phyloP scores from a whole-genome alignment of 2,113 vertebrate genomes.

The Paracanthobrama guichenoti region DNA sequence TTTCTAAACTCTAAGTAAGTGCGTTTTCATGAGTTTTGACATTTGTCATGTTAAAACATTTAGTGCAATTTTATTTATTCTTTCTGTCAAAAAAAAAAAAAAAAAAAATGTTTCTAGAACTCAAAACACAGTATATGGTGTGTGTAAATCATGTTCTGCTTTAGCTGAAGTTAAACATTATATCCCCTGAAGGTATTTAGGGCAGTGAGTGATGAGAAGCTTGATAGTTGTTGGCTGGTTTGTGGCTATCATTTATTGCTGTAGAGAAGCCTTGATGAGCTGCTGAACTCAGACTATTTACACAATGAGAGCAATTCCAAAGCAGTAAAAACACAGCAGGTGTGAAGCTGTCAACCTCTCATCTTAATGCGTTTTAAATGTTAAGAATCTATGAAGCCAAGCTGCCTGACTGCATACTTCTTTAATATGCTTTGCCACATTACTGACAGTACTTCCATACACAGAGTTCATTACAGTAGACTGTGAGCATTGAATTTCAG shows the following conservation, averaged over 20 bases:
- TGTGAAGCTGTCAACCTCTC: slow-evolving; percentile 27
- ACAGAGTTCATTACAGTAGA: neutral
- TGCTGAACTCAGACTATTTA: slow-evolving; percentile 50
- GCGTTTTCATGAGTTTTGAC: no score
- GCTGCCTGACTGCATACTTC: neutral
- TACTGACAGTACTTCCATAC: neutral
- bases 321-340: slow-evolving; percentile 30
- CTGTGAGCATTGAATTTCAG: no score
- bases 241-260: slow-evolving; percentile 46
- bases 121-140: neutral
- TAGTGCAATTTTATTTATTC: no score
- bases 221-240: slow-evolving; percentile 36
- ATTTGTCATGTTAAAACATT: no score
- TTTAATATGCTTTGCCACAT: no score
- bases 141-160: neutral
- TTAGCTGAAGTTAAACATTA: neutral
- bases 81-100: no score
- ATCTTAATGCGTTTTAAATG: neutral
- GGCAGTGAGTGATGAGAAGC: slow-evolving; percentile 35
- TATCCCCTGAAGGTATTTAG: slow-evolving; percentile 7
- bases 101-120: no score
- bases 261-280: slow-evolving; percentile 44
- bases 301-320: neutral
- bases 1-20: no score
- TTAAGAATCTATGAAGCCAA: neutral